Conservation (phyloP, 2,797 vertebrate genomes). For the Melanotaenia trifasciata region DNA sequence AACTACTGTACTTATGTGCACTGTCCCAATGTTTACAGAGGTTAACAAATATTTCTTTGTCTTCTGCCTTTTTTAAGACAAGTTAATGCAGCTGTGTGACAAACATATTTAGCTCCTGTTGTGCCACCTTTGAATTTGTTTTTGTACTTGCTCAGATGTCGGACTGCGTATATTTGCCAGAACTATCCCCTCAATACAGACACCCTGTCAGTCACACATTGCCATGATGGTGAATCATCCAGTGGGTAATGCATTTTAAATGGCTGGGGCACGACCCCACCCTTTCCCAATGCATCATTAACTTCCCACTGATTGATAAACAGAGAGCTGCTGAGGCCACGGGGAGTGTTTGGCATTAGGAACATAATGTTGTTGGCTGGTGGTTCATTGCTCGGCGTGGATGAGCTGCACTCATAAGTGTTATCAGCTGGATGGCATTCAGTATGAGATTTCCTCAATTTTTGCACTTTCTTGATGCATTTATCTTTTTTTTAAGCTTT, state of each 20-base stretch:
- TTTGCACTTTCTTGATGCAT: slow-evolving; percentile 11
- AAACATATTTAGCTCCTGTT: slow-evolving; percentile 24
- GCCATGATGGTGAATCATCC: slow-evolving; percentile 40
- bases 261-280: slow-evolving; percentile 41
- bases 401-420: slow-evolving; percentile 33
- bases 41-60: slow-evolving; percentile 27
- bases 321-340: slow-evolving; percentile 42
- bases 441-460: slow-evolving; percentile 6
- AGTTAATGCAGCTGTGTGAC: slow-evolving; percentile 4
- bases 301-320: slow-evolving; percentile 71
- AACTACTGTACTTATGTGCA: slow-evolving; percentile 39
- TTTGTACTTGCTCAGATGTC: slow-evolving; percentile 31
- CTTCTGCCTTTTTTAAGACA: slow-evolving; percentile 20
- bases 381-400: slow-evolving; percentile 15
- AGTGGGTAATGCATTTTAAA: slow-evolving; percentile 70
- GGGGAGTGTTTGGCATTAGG: slow-evolving; percentile 22
- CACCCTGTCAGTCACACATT: slow-evolving; percentile 49
- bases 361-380: slow-evolving; percentile 32
- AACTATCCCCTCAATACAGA: background rate
- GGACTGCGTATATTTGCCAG: background rate
- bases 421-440: slow-evolving; percentile 18
- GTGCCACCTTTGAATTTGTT: slow-evolving; percentile 19
- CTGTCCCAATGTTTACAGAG: slow-evolving; percentile 22
- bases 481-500: background rate
- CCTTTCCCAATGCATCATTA: slow-evolving; percentile 61